phyloP scores from a whole-genome alignment of 2,888 invertebrate genomes.

The Uropetala carovei region DNA sequence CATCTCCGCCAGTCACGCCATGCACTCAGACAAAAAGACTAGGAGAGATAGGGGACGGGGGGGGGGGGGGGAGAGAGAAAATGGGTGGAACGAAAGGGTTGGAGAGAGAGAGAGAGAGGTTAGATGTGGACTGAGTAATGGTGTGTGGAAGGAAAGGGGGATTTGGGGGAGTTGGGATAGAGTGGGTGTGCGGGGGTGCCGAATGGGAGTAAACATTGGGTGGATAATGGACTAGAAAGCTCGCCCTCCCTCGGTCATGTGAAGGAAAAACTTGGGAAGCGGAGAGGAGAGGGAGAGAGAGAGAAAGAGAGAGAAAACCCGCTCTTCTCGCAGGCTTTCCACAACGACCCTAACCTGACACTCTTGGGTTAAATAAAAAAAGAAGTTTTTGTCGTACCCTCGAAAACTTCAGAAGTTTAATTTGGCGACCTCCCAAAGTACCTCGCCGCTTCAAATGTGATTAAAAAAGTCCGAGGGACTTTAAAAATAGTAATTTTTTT shows the following conservation, averaged over 20 bases:
- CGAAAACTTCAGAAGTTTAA: constrained; percentile 41
- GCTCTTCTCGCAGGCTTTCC: not conserved
- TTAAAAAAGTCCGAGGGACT: constrained; percentile 6
- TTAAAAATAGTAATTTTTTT: not conserved
- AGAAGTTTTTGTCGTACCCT: not conserved
- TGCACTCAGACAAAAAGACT: not conserved
- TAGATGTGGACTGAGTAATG: constrained; percentile 33
- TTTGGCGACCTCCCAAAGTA: constrained; percentile 25
- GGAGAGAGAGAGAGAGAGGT: not conserved
- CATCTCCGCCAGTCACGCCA: not conserved
- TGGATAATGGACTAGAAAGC: constrained; percentile 63
- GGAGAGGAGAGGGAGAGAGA: not conserved
- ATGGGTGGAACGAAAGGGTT: too few species aligned
- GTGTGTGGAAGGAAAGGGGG: not conserved
- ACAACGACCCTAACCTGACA: constrained; percentile 8
- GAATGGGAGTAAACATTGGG: constrained; percentile 56
- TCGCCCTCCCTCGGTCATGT: constrained; percentile 2
- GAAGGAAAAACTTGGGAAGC: not conserved
- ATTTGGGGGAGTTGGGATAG: not conserved
- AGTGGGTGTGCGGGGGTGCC: constrained; percentile 31
- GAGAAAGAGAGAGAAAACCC: not conserved
- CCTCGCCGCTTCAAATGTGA: constrained; percentile 30
- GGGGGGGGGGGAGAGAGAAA: not conserved
- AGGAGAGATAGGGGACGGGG: not conserved
- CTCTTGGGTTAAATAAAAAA: not conserved